Conservation (phyloP, 2,888 invertebrate genomes). For the Julus scanicus region DNA sequence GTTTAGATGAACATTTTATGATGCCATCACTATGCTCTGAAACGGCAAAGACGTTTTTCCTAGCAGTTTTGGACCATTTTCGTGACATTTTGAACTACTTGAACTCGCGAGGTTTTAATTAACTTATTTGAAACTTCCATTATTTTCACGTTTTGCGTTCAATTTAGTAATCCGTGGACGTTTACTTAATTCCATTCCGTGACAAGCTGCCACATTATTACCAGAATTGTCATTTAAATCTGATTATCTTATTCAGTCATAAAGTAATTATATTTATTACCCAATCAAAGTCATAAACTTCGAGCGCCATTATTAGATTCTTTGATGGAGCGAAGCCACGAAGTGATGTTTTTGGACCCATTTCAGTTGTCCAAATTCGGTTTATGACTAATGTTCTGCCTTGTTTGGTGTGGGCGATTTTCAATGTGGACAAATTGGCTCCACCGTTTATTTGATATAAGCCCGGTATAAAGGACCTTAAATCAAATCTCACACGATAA, state of each 20-base stretch:
- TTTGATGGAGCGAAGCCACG: background rate
- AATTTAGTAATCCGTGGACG: no score
- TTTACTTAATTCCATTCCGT: background rate
- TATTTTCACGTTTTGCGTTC: no score
- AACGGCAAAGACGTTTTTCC: no score
- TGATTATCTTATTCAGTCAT: background rate
- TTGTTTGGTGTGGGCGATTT: background rate
- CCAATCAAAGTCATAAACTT: background rate
- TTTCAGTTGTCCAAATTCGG: background rate
- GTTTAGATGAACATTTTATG: no score
- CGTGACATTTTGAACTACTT: no score
- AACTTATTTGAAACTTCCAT: no score
- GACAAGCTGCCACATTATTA: constrained; percentile 1
- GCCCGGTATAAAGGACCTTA: background rate
- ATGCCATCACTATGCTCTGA: no score
- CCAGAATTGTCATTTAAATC: background rate
- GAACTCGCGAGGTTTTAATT: no score
- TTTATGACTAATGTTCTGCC: background rate
- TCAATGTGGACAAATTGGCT: background rate
- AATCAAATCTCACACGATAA: no score
- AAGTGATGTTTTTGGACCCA: background rate
- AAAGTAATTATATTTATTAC: background rate
- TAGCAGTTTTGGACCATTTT: no score
- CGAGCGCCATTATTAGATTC: background rate
- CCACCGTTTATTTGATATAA: background rate